These are phyloP conservation scores for Oryzias celebensis DNA, from an alignment of 2,113 vertebrate genomes.

Conservation along the genomic window DNA sequence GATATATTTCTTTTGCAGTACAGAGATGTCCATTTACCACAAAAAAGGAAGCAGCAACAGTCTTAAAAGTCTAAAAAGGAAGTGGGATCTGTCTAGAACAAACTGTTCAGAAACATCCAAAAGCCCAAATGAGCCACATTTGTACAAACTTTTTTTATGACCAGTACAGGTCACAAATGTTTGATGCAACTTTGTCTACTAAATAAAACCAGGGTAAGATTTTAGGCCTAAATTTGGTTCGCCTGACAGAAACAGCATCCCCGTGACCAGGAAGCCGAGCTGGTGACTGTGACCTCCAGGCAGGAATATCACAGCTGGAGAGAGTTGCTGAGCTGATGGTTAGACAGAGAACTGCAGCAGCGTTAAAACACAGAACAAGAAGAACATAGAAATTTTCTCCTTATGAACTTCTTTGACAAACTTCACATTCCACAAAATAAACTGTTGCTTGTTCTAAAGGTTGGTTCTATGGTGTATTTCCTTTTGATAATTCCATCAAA, in stretches of 20 bases:
- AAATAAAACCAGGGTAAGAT: conserved; percentile 27
- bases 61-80: conserved; percentile 35
- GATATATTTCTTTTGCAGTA: too few relatives aligned
- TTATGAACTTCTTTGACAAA: conserved; percentile 5
- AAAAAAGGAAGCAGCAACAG: conserved; percentile 2
- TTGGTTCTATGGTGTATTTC: background rate
- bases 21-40: too few relatives aligned
- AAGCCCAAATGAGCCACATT: conserved; percentile 1
- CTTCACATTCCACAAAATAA: background rate
- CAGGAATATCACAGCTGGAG: conserved; percentile 35
- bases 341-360: conserved; percentile 23
- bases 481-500: too few relatives aligned
- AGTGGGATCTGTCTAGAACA: background rate
- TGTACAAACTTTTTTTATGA: conserved; percentile 1
- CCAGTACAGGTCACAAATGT: conserved; percentile 4
- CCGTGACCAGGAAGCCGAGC: conserved; percentile 40
- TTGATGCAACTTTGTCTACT: conserved; percentile 22
- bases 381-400: background rate
- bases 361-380: conserved; percentile 5
- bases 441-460: background rate
- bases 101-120: background rate
- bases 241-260: conserved; percentile 28
- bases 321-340: conserved; percentile 27
- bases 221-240: conserved; percentile 46
- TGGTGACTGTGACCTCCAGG: conserved; percentile 19